Percentiles rank a stretch among this genome's conserved stretches.
phyloP scores from a whole-genome alignment of 2,888 invertebrate genomes.

The Ceraclea dissimilis region DNA sequence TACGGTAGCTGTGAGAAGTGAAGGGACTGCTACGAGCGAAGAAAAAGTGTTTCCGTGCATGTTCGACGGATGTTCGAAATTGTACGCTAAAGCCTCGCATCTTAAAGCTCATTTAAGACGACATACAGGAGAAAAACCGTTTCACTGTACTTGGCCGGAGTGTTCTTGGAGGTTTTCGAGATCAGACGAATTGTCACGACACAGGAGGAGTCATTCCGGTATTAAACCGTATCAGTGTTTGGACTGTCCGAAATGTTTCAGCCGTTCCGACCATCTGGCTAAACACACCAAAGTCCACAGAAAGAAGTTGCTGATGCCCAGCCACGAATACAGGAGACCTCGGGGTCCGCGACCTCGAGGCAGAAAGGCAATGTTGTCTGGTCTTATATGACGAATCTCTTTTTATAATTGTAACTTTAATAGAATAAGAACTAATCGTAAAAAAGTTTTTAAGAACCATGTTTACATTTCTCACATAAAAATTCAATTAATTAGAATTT shows the following conservation, averaged over 20 bases:
- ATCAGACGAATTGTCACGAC: constrained; percentile 88
- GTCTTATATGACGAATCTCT: constrained; percentile 12
- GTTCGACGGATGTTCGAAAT: constrained; percentile 64
- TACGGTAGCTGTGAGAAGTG: no score
- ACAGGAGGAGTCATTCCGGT: constrained; percentile 91
- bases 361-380: constrained; percentile 12
- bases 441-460: no score
- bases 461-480: no score
- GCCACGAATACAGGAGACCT: constrained; percentile 12
- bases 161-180: constrained; percentile 92
- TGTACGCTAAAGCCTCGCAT: constrained; percentile 86
- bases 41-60: constrained; percentile 61
- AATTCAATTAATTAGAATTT: no score
- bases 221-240: constrained; percentile 88
- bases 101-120: constrained; percentile 80
- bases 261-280: constrained; percentile 87
- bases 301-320: constrained; percentile 34
- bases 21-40: no score
- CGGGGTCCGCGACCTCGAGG: constrained; percentile 18
- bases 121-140: constrained; percentile 76
- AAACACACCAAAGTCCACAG: constrained; percentile 86
- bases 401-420: no score
- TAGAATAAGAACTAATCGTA: no score
- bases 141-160: constrained; percentile 65
- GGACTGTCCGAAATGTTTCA: constrained; percentile 83